Base-by-base conservation (phyloP, 2,797 vertebrate genomes). In the Corythornis leucogaster region DNA sequence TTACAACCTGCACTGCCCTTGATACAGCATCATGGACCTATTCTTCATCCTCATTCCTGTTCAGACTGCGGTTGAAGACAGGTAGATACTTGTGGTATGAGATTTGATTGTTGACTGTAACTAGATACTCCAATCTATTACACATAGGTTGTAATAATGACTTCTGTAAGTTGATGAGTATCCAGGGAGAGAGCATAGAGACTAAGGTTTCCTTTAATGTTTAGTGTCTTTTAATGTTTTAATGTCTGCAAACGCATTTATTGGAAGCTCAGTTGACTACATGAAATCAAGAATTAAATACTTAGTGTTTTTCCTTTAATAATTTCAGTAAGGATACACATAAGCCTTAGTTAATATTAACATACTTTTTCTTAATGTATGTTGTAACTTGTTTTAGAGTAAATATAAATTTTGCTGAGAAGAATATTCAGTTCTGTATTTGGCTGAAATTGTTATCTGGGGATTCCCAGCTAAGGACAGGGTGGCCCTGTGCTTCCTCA, bases 241-340 rank as follows among this genome's bases (percentile, higher is more conserved):
- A 46, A 40, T 46, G 26, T 58, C 46, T 95, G 31, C 40, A 51
- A 68, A 73, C 95, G 88, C 80, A 94, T 95, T 94, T 96, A 91
- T 71, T 93, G 95, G 93, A 95, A 97, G 94, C 94, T 97, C 91
- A 91, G 81, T 57, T 87, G 95, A 64, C 70, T 87, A 46, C 33
- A 63, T 86, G 42, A 88, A 93, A 88, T 85, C 90, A 94, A 95
- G 88, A 96, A 95, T 74, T 81, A 93, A 97, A 97, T 95, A 94
- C 94, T 96, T 95, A 91, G 95, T 97, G 82, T 86, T 92, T 63
- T 84, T 87, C 95, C 97, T 98, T 96, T 95, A 97, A 95, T 98
- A 97, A 89, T 92, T 90, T 75, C 90, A 89, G 80, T 64, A 79
- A 90, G 59, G 33, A 58, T 64, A 64, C 6, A 31, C 15, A 76